Percentiles rank a stretch among this genome's conserved stretches.
These are phyloP conservation scores for Protonemura montana DNA, from an alignment of 2,888 invertebrate species.

Conservation along the genomic window DNA sequence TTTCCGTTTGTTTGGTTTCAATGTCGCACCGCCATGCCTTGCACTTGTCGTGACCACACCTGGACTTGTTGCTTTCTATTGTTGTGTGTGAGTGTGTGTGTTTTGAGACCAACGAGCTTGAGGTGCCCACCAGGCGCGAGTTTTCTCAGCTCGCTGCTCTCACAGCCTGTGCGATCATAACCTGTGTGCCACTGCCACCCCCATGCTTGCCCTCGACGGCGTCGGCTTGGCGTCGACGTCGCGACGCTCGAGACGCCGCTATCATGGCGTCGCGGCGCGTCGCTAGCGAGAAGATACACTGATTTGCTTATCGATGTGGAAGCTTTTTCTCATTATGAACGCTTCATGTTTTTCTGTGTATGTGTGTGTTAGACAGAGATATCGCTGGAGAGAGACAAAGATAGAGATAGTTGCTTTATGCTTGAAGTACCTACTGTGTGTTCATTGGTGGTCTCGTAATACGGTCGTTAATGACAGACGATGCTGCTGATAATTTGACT, in stretches of 20 bases:
- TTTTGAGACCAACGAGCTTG: not conserved
- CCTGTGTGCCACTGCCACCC: conserved; percentile 7
- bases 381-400: no score
- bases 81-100: conserved; percentile 24
- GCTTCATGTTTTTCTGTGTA: not conserved
- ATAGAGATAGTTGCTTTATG: not conserved
- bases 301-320: conserved; percentile 12
- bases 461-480: not conserved
- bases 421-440: not conserved
- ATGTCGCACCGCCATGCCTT: not conserved
- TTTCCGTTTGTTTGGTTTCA: not conserved
- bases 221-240: conserved; percentile 25
- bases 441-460: not conserved
- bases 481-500: not conserved
- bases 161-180: not conserved
- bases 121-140: not conserved
- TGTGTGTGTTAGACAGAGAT: not conserved
- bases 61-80: conserved; percentile 23
- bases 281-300: not conserved
- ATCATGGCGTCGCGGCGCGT: not conserved
- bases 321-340: not conserved
- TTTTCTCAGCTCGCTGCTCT: not conserved
- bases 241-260: not conserved
- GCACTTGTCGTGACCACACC: not conserved
- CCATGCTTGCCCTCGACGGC: conserved; percentile 3